Evolutionary conservation across 2,113 vertebrate genomes (phyloP), one percentile per base, ranked within the genome.

Genomic region (Pterocles gutturalis): DNA sequence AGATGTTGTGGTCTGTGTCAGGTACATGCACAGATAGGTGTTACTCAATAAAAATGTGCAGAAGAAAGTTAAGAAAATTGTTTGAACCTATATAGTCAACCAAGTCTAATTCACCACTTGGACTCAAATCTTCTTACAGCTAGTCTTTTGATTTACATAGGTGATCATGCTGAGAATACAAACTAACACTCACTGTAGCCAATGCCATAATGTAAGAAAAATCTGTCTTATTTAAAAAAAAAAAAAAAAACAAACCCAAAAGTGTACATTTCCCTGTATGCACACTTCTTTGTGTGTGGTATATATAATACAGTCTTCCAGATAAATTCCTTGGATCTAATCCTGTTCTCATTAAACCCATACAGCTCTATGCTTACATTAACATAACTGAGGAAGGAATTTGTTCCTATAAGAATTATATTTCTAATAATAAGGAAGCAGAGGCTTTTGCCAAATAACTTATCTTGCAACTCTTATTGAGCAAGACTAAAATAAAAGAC

Each of bases 291-390:
- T 67, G 76, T 93, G 92, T 95, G 90, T 91, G 93, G 92, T 67
- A 89, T 89, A 89, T 89, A 78, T 78, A 69, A 70, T 61, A 85
- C 19, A 79, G 43, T 71, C 55, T 95, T 94, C 92, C 86, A 92
- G 86, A 93, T 78, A 90, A 89, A 94, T 95, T 96, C 86, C 80
- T 94, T 97, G 94, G 88, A 96, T 82, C 48, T 81, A 84, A 48
- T 94, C 57, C 73, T 93, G 53, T 75, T 95, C 89, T 97, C 38
- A 89, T 95, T 94, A 95, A 94, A 87, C 45, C 43, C 1, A 0
- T 53, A 49, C 88, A 87, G 69, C 38, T 29, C 64, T 71, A 25
- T 2, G 4, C 64, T 92, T 81, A 62, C 29, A 15, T 41, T 94
- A 78, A 81, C 1, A 3, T 92, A 91, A 83, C 45, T 1, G 2